phyloP scores from a whole-genome alignment of 2,113 vertebrate species.

The Climacteris rufus region DNA sequence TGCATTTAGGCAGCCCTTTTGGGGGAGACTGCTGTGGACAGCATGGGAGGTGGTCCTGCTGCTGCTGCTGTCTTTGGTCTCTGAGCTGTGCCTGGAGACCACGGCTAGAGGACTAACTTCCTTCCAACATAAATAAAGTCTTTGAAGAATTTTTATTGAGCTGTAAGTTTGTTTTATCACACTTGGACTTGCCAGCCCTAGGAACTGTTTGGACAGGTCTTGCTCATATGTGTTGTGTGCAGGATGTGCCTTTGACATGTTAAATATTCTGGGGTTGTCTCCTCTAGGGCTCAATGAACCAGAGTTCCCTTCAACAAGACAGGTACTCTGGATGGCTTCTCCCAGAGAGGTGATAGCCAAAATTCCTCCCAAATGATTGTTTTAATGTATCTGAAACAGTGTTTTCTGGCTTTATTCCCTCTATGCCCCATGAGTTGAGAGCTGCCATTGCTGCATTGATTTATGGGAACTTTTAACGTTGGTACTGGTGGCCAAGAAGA shows the following conservation, averaged over 20 bases:
- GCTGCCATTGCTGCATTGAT: background rate
- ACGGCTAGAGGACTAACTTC: background rate
- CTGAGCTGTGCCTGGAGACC: background rate
- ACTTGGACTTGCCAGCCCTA: background rate
- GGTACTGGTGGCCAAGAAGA: background rate
- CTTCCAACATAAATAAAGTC: background rate
- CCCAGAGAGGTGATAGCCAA: background rate
- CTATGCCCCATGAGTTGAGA: background rate
- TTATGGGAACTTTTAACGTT: background rate
- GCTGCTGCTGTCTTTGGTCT: background rate
- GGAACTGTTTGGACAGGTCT: background rate
- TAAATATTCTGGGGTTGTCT: background rate
- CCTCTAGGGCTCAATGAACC: background rate
- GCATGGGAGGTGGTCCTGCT: background rate
- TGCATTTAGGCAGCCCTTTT: background rate
- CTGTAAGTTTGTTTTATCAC: background rate
- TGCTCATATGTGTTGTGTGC: background rate
- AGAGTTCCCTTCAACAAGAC: background rate
- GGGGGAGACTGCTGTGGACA: background rate
- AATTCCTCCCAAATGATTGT: background rate
- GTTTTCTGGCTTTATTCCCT: background rate
- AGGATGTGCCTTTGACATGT: background rate
- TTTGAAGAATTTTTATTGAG: background rate
- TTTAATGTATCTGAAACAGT: background rate
- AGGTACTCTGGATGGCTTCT: background rate